Percentiles rank a stretch among this genome's conserved stretches.
Conservation (phyloP, 2,888 invertebrate species). For the Philhelius pedissequus region DNA sequence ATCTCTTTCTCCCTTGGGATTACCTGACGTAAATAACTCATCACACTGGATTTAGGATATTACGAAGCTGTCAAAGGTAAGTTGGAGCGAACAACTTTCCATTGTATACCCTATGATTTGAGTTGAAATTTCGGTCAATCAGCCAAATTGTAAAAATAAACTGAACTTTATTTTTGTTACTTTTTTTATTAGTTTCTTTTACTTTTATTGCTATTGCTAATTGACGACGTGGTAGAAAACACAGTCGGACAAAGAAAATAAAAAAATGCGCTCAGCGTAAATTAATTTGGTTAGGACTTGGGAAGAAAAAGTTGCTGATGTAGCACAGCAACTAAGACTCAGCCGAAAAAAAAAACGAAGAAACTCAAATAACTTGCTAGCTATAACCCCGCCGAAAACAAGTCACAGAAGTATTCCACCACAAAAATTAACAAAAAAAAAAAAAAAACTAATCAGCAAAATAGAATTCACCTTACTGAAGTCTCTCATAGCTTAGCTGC, state of each 20-base stretch:
- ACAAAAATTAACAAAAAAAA: constrained; percentile 30
- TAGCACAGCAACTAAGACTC: constrained; percentile 17
- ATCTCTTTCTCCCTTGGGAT: constrained; percentile 54
- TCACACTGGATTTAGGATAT: constrained; percentile 80
- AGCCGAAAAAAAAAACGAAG: background rate
- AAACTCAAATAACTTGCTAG: constrained; percentile 48
- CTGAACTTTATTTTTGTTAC: background rate
- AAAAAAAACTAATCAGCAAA: constrained; percentile 41
- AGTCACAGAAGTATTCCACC: constrained; percentile 43
- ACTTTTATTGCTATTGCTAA: too few species aligned
- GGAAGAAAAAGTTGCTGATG: constrained; percentile 51
- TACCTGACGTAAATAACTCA: constrained; percentile 58
- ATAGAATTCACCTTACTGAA: constrained; percentile 25
- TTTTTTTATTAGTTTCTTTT: background rate
- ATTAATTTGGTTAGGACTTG: too few species aligned
- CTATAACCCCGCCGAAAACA: constrained; percentile 57
- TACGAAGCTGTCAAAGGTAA: constrained; percentile 79
- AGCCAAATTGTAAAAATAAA: background rate
- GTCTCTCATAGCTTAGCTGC: background rate
- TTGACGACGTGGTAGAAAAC: constrained; percentile 31
- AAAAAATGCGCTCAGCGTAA: constrained; percentile 23
- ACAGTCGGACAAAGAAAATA: constrained; percentile 6
- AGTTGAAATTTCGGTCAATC: background rate
- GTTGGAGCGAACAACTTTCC: constrained; percentile 8
- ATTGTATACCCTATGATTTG: background rate